Base-by-base conservation (phyloP, 2,113 vertebrate species). In the Castor canadensis region DNA sequence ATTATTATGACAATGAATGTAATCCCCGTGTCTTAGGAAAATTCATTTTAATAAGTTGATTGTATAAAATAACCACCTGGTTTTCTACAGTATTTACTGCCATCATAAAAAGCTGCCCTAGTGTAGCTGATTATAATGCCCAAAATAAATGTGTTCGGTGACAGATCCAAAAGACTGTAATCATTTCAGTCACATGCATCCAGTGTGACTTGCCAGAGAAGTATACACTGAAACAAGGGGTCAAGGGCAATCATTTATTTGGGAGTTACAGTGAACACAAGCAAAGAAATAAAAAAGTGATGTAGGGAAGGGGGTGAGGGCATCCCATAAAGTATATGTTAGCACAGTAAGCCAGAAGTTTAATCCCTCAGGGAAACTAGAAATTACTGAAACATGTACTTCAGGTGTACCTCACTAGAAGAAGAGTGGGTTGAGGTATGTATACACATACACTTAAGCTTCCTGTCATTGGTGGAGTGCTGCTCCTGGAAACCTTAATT, bases 11-110 rank as follows among this genome's bases (percentile, higher is more conserved):
- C 28, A 90, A 81, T 66, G 35, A 91, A 83, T 52, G 0, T 45
- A 95, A 64, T 93, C 9, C 6, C 32, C 43, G 62, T 69, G 35
- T 30, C 3, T 90, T 87, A 75, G 52, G 86, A 60, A 89, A 87
- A 56, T 87, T 16, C 16, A 75, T 91, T 93, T 94, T 94, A 81
- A 79, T 83, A 86, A 56, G 35, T 22, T 58, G 77, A 64, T 30
- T 87, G 5, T 73, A 71, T 24, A 52, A 43, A 82, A 86, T 49
- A 26, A 16, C 52, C 79, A 64, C 4, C 6, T 28, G 38, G 1
- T 76, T 19, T 92, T 83, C 26, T 80, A 38, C 13, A 60, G 80
- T 67, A 80, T 72, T 87, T 45, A 89, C 72, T 56, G n/a, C n/a
- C n/a, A n/a, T n/a, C n/a, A n/a, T n/a, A n/a, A n/a, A n/a, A n/a